A percentile compares a stretch with the other conserved stretches of the same genome.
Conservation (phyloP, 2,888 invertebrate species). For the Cephus nigrinus region DNA sequence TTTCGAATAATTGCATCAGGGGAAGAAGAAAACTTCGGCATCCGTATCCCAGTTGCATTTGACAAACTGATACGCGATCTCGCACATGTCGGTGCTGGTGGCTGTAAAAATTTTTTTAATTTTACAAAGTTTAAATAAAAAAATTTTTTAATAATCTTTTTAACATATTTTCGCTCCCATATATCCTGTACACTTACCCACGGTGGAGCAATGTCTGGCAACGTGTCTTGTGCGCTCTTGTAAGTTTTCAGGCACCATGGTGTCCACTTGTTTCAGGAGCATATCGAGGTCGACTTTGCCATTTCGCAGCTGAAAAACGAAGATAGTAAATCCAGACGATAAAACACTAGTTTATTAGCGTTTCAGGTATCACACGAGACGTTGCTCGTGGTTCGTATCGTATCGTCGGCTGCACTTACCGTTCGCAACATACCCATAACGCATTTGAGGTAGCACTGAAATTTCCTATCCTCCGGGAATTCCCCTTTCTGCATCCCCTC, state of each 20-base stretch:
- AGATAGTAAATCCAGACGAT: not conserved
- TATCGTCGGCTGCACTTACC: slow-evolving; percentile 55
- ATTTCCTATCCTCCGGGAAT: slow-evolving; percentile 41
- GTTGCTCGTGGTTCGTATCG: not conserved
- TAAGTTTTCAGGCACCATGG: slow-evolving; percentile 34
- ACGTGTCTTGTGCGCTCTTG: slow-evolving; percentile 25
- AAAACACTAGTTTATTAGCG: not conserved
- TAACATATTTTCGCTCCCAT: not conserved
- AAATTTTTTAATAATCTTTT: not conserved
- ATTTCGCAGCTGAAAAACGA: slow-evolving; percentile 65
- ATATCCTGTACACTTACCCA: slow-evolving; percentile 23
- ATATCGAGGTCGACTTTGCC: slow-evolving; percentile 68
- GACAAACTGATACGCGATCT: slow-evolving; percentile 35
- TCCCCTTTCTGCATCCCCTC: slow-evolving; percentile 35
- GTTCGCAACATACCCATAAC: slow-evolving; percentile 69
- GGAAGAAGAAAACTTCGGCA: slow-evolving; percentile 44
- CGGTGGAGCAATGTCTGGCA: slow-evolving; percentile 24
- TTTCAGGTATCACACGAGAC: not conserved
- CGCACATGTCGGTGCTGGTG: slow-evolving; percentile 33
- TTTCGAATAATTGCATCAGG: slow-evolving; percentile 26
- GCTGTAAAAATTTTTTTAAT: not conserved
- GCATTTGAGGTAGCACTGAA: slow-evolving; percentile 70
- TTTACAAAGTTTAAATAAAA: no score
- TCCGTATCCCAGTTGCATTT: slow-evolving; percentile 41
- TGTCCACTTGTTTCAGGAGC: slow-evolving; percentile 66